Conservation (phyloP, 2,888 invertebrate genomes). For the Dasypolia templi region DNA sequence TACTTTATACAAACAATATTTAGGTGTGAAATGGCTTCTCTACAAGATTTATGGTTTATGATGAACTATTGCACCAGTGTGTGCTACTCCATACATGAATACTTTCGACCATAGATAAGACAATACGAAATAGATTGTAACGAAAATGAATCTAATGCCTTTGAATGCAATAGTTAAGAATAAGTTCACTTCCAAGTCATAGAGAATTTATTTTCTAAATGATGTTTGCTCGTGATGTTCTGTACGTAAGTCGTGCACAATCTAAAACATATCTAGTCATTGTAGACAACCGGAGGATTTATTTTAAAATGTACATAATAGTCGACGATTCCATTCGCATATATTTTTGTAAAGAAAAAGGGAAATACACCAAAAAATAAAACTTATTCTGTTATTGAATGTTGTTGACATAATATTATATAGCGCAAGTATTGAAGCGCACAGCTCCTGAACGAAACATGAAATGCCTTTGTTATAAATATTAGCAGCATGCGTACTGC, state of each 20-base stretch:
- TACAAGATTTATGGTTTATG: slow-evolving; percentile 33
- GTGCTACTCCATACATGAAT: slow-evolving; percentile 68
- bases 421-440: slow-evolving; percentile 52
- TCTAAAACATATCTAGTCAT: slow-evolving; percentile 90
- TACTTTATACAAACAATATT: slow-evolving; percentile 34
- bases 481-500: slow-evolving; percentile 36
- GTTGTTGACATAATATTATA: slow-evolving; percentile 63
- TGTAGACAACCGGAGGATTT: slow-evolving; percentile 83
- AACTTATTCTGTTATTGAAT: slow-evolving; percentile 68
- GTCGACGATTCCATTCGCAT: slow-evolving; percentile 84
- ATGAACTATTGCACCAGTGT: slow-evolving; percentile 67
- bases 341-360: slow-evolving; percentile 80
- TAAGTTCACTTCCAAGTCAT: slow-evolving; percentile 82
- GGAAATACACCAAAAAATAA: slow-evolving; percentile 73
- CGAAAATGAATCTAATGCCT: slow-evolving; percentile 82
- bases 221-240: slow-evolving; percentile 80
- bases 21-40: slow-evolving; percentile 45
- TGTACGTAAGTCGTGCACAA: slow-evolving; percentile 81
- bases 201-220: slow-evolving; percentile 87
- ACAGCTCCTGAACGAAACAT: slow-evolving; percentile 46
- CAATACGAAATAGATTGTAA: slow-evolving; percentile 88
- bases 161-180: slow-evolving; percentile 88
- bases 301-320: slow-evolving; percentile 84
- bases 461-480: slow-evolving; percentile 57
- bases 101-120: slow-evolving; percentile 89